phyloP scores from a whole-genome alignment of 2,113 vertebrate species.

The Syngnathus typhle region DNA sequence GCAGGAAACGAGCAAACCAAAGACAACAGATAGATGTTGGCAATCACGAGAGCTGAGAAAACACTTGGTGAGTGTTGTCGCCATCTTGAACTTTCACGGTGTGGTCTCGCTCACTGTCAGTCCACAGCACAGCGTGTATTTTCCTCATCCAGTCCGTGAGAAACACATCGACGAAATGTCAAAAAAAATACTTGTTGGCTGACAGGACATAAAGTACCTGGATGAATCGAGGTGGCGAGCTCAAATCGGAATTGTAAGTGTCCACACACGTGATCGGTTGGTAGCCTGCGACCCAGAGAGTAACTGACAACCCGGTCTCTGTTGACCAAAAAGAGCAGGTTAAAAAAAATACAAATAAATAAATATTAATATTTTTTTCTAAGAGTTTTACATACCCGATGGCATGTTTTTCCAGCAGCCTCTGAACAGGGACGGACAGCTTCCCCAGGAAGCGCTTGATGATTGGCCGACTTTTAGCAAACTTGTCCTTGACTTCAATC shows the following conservation, averaged over 20 bases:
- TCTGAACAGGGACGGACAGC: constrained; percentile 90
- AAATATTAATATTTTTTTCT: too few species aligned
- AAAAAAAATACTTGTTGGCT: not conserved
- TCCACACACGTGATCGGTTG: constrained; percentile 95
- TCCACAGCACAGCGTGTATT: not conserved
- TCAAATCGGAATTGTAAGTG: constrained; percentile 97
- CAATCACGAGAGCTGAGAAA: not conserved
- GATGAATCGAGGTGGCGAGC: constrained; percentile 91
- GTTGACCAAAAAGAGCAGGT: constrained; percentile 18
- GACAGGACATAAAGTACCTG: constrained; percentile 67
- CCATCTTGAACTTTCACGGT: not conserved
- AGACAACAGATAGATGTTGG: not conserved
- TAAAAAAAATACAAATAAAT: not conserved
- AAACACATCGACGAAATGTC: not conserved
- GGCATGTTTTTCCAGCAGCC: constrained; percentile 92
- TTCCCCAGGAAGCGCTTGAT: constrained; percentile 97
- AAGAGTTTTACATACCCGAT: constrained; percentile 78
- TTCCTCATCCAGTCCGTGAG: not conserved
- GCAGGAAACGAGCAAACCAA: not conserved
- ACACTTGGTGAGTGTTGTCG: not conserved
- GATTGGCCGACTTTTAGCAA: constrained; percentile 95
- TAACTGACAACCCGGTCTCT: constrained; percentile 96
- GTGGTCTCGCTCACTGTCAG: not conserved
- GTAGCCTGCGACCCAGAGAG: constrained; percentile 86
- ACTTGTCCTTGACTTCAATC: constrained; percentile 98